Evolutionary conservation across 2,888 invertebrate genomes (phyloP).

Genomic region (Lypha dubia): DNA sequence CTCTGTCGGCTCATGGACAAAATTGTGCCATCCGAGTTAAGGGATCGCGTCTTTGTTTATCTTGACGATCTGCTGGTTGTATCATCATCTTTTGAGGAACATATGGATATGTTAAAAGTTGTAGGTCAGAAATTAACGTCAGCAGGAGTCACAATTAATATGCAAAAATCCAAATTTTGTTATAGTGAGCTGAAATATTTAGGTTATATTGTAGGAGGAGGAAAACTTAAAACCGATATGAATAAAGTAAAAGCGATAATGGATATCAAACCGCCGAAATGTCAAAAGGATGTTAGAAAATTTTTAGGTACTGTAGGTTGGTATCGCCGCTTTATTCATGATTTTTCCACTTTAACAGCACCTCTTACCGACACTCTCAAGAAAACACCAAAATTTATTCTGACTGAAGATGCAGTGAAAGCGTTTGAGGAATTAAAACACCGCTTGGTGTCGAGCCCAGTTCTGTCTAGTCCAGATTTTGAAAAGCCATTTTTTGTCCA

Average conservation of each 20-base stretch:
- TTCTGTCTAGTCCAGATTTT: constrained; percentile 29
- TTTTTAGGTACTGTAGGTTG: constrained; percentile 33
- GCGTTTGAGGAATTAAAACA: constrained; percentile 24
- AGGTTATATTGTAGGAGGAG: constrained; percentile 30
- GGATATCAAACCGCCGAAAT: constrained; percentile 29
- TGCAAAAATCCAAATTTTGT: constrained; percentile 46
- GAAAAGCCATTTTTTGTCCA: too few relatives aligned
- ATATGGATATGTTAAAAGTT: constrained; percentile 9
- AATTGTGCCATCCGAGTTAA: constrained; percentile 31
- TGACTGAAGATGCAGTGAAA: too few relatives aligned
- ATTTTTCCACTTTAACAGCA: too few relatives aligned
- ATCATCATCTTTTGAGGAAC: not conserved
- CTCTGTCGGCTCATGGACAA: constrained; percentile 28
- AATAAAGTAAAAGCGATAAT: constrained; percentile 15
- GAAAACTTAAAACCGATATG: constrained; percentile 13
- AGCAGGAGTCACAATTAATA: constrained; percentile 40
- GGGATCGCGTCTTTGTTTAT: constrained; percentile 21
- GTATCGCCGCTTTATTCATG: constrained; percentile 36
- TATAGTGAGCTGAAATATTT: constrained; percentile 31
- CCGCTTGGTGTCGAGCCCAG: constrained; percentile 15
- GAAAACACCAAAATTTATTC: too few relatives aligned
- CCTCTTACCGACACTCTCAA: too few relatives aligned
- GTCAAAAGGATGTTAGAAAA: constrained; percentile 20
- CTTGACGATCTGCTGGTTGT: constrained; percentile 22
- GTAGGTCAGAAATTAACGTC: constrained; percentile 22